Evolutionary conservation across 1,140 invertebrate species (phyloP).

Genomic region (Diprion similis): DNA sequence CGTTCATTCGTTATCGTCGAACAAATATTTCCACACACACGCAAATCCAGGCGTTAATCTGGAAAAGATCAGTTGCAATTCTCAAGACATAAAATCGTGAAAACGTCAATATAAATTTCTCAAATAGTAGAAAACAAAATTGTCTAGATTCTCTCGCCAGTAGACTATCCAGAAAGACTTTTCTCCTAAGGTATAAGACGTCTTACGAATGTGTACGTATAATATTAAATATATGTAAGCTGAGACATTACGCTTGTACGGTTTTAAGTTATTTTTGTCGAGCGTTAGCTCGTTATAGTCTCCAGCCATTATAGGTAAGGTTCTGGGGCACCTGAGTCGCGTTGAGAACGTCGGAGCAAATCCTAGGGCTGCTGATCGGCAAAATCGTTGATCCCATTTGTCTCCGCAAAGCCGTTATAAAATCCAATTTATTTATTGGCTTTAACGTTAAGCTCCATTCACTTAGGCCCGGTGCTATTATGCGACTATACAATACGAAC

Average conservation of each 20-base stretch:
- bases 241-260: constrained; percentile 5
- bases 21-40: no score
- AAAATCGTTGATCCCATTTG: constrained; percentile 60
- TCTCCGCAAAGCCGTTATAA: constrained; percentile 53
- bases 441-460: constrained; percentile 41
- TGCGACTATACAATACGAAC: no score
- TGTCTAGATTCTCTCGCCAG: no score
- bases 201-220: not conserved
- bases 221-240: constrained; percentile 1
- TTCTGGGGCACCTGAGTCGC: no score
- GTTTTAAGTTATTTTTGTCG: constrained; percentile 1
- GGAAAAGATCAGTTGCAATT: no score
- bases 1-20: no score
- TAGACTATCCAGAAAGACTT: no score
- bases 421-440: constrained; percentile 64
- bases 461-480: constrained; percentile 17
- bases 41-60: no score
- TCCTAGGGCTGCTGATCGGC: constrained; percentile 49
- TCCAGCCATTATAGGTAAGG: not conserved
- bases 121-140: no score
- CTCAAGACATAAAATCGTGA: no score
- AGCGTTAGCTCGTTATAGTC: not conserved
- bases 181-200: no score
- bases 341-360: not conserved
- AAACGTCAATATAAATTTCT: no score